Evolutionary conservation across 35 echinoderm and acorn worm species (phyloP).

Genomic region (Apostichopus japonicus): DNA sequence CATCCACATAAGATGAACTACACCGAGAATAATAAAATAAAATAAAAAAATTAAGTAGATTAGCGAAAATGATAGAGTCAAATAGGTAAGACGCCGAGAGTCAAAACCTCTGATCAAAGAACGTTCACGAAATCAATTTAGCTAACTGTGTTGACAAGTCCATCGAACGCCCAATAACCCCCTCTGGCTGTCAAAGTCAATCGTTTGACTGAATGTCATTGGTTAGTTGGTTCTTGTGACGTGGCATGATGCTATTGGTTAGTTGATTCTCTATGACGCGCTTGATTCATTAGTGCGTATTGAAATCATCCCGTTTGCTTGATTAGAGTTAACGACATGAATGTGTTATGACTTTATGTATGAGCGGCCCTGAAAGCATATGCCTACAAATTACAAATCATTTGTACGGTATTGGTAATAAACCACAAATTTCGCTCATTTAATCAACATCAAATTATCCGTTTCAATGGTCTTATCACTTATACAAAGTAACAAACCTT

Average conservation of each 20-base stretch:
- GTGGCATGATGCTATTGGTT: background rate
- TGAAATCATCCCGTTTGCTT: background rate
- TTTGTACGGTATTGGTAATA: too few relatives aligned
- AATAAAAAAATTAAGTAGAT: background rate
- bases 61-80: background rate
- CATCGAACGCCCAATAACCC: background rate
- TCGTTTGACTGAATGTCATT: background rate
- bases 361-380: background rate
- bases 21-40: background rate
- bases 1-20: constrained; percentile 4
- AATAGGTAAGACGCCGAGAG: background rate
- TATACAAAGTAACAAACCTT: too few relatives aligned
- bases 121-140: background rate
- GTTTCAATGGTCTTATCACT: too few relatives aligned
- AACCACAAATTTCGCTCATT: too few relatives aligned
- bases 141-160: constrained; percentile 7
- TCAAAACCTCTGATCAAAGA: background rate
- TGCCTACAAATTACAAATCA: too few relatives aligned
- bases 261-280: too few relatives aligned
- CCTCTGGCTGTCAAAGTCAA: background rate
- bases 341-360: background rate
- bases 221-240: background rate
- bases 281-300: too few relatives aligned
- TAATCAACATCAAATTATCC: too few relatives aligned
- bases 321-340: background rate